phyloP scores from a whole-genome alignment of 2,113 vertebrate species.

The Gavia stellata region DNA sequence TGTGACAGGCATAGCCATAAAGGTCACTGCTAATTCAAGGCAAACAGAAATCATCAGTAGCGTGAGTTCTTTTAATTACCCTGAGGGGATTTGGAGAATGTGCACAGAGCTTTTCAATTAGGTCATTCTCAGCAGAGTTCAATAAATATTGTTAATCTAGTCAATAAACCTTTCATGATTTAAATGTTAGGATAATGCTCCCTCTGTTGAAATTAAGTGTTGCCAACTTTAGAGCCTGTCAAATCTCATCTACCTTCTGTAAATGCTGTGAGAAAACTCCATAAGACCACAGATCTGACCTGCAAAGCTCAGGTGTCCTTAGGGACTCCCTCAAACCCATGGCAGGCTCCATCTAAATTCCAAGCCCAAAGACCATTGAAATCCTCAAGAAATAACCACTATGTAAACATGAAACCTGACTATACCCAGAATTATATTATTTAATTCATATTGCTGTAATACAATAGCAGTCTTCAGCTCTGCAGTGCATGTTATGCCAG shows the following conservation, averaged over 20 bases:
- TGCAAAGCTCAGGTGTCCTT: not conserved
- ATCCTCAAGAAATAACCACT: not conserved
- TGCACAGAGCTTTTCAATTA: not conserved
- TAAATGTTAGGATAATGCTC: conserved; percentile 20
- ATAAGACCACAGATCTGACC: not conserved
- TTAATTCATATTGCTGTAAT: not conserved
- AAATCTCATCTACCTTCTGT: not conserved
- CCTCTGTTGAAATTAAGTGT: not conserved
- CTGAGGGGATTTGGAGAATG: not conserved
- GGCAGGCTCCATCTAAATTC: not conserved
- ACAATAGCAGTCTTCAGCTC: not conserved
- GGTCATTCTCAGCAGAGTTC: not conserved
- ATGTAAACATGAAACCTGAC: not conserved
- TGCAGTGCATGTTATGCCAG: not conserved
- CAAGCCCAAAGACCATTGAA: not conserved
- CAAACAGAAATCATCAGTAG: not conserved
- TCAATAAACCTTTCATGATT: conserved; percentile 25
- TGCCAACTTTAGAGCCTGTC: not conserved
- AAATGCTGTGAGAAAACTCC: not conserved
- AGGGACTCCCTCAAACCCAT: not conserved
- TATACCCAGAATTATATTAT: not conserved
- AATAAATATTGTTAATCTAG: conserved; percentile 23
- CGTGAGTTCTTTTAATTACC: not conserved
- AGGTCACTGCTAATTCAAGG: not conserved
- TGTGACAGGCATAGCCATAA: not conserved